These are phyloP conservation scores for Dexiosoma caninum DNA, from an alignment of 2,888 invertebrate species.

Conservation along the genomic window DNA sequence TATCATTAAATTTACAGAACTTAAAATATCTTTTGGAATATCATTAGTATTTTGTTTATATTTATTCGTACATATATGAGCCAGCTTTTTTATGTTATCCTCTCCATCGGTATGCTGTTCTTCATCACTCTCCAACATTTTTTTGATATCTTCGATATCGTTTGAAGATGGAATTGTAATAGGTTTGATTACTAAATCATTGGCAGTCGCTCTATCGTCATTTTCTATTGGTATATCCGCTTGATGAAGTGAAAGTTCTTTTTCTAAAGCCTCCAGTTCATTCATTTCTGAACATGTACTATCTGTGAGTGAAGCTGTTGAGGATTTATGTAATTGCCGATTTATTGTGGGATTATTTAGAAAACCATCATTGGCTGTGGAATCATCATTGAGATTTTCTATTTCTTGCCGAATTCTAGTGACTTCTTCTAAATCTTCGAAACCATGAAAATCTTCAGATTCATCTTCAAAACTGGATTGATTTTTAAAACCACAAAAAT, in stretches of 20 bases:
- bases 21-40: constrained; percentile 42
- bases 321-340: background rate
- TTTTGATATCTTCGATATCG: constrained; percentile 73
- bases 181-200: background rate
- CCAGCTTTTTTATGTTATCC: background rate
- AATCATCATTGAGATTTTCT: constrained; percentile 52
- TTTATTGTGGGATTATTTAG: background rate
- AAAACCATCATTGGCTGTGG: constrained; percentile 55
- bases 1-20: constrained; percentile 65
- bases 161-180: constrained; percentile 47
- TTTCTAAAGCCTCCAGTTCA: constrained; percentile 72
- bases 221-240: background rate
- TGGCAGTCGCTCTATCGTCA: constrained; percentile 22
- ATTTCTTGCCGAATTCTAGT: constrained; percentile 47
- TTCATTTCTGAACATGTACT: constrained; percentile 67
- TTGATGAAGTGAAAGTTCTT: constrained; percentile 69
- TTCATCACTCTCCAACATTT: constrained; percentile 71
- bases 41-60: constrained; percentile 42
- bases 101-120: constrained; percentile 64
- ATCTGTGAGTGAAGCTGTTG: constrained; percentile 2
- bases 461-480: constrained; percentile 58
- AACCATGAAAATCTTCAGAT: constrained; percentile 58
- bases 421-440: constrained; percentile 57
- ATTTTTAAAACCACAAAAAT: constrained; percentile 51
- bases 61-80: constrained; percentile 20